Percentiles rank a stretch among this genome's conserved stretches.
These are phyloP conservation scores for Caenorhabditis sp. DNA, from an alignment of 2,888 invertebrate species.

Conservation along the genomic window DNA sequence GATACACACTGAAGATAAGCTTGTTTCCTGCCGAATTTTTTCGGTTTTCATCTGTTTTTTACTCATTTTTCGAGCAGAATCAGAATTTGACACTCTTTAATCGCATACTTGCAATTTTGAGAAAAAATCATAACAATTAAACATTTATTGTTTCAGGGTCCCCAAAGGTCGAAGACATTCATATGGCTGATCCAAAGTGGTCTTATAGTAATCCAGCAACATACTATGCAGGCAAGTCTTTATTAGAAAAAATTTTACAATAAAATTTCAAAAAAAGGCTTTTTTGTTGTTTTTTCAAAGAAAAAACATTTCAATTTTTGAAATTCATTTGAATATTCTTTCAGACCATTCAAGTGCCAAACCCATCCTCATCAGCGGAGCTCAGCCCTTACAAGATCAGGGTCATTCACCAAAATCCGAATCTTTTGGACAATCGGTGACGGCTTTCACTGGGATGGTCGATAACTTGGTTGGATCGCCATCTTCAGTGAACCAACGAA, in stretches of 20 bases:
- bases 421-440: slow-evolving; percentile 88
- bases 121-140: neutral
- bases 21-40: slow-evolving; percentile 1
- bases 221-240: slow-evolving; percentile 54
- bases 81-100: neutral
- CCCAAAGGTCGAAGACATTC: slow-evolving; percentile 9
- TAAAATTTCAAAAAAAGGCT: slow-evolving; percentile 3
- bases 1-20: neutral
- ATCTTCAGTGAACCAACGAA: slow-evolving; percentile 51
- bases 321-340: slow-evolving; percentile 20
- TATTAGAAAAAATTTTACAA: too few species aligned
- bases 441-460: slow-evolving; percentile 96
- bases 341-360: slow-evolving; percentile 88
- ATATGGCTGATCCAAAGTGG: slow-evolving; percentile 60
- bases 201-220: slow-evolving; percentile 24
- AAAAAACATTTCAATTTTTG: neutral
- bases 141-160: slow-evolving; percentile 43
- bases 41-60: slow-evolving; percentile 28
- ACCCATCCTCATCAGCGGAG: slow-evolving; percentile 87
- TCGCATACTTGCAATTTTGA: neutral
- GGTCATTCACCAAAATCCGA: slow-evolving; percentile 86
- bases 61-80: slow-evolving; percentile 5
- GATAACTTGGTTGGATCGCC: slow-evolving; percentile 94
- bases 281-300: neutral
- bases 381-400: slow-evolving; percentile 19